These are phyloP conservation scores for Megaceryle maxima DNA, from an alignment of 2,113 vertebrate genomes.

Conservation along the genomic window DNA sequence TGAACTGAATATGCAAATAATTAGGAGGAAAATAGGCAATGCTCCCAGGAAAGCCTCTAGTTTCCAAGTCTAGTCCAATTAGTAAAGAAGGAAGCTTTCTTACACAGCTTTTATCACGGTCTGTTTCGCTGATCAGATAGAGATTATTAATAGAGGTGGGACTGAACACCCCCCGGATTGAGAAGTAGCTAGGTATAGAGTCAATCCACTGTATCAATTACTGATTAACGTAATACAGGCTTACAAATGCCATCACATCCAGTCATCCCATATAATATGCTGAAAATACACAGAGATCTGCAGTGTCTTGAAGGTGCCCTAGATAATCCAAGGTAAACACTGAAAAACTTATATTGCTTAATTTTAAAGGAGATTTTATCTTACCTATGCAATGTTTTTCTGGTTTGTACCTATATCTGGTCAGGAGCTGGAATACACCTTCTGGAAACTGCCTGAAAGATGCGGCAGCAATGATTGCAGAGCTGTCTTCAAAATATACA, in stretches of 20 bases:
- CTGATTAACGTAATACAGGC: not conserved
- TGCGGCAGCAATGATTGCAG: not conserved
- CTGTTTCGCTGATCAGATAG: constrained; percentile 23
- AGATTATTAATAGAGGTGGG: not conserved
- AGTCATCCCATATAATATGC: not conserved
- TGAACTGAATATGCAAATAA: constrained; percentile 52
- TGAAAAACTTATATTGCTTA: not conserved
- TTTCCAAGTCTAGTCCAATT: constrained; percentile 49
- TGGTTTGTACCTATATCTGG: not conserved
- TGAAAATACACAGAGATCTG: not conserved
- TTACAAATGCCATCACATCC: not conserved
- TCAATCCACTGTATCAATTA: not conserved
- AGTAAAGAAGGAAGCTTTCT: constrained; percentile 37
- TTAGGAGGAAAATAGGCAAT: constrained; percentile 49
- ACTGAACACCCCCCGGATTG: not conserved
- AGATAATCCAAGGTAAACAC: not conserved
- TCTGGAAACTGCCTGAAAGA: not conserved
- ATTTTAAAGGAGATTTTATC: not conserved
- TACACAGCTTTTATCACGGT: not conserved
- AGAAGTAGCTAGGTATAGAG: not conserved
- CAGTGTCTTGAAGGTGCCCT: not conserved
- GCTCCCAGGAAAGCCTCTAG: constrained; percentile 33
- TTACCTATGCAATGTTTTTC: not conserved
- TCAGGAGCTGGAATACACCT: not conserved
- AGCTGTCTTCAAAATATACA: not conserved